Evolutionary conservation across 2,113 vertebrate genomes (phyloP).

Genomic region (Arothron firmamentum): DNA sequence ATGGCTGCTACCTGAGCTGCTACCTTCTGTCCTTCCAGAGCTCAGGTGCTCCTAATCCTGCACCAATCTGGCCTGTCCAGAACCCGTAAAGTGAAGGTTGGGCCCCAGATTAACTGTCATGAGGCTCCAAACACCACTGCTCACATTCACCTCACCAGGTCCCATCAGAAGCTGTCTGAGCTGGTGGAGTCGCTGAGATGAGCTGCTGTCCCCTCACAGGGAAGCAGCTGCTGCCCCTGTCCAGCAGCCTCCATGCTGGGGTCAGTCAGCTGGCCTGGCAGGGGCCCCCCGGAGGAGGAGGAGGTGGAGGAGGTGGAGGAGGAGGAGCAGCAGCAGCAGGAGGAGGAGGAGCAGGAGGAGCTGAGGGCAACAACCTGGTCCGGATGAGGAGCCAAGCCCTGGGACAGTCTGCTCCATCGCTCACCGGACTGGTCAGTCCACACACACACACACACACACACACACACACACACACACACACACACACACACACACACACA

Average conservation of each 20-base stretch:
- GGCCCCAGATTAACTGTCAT: neutral
- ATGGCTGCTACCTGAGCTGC: slow-evolving; percentile 2
- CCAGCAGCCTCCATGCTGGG: slow-evolving; percentile 86
- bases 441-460: neutral
- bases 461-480: slow-evolving; percentile 1
- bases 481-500: neutral
- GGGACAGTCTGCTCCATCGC: slow-evolving; percentile 93
- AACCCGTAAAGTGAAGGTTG: slow-evolving; percentile 7
- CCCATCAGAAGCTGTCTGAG: neutral
- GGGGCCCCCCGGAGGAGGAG: slow-evolving; percentile 44
- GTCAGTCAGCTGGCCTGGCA: slow-evolving; percentile 86
- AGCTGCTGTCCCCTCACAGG: slow-evolving; percentile 59
- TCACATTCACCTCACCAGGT: neutral
- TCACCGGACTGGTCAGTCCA: slow-evolving; percentile 89
- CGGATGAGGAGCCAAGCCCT: slow-evolving; percentile 92
- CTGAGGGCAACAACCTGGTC: slow-evolving; percentile 83
- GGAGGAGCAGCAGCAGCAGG: slow-evolving; percentile 1
- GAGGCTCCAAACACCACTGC: neutral
- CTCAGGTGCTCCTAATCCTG: neutral
- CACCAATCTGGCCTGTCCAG: neutral
- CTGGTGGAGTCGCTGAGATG: too few species aligned
- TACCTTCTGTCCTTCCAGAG: neutral
- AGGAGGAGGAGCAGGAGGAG: slow-evolving; percentile 69
- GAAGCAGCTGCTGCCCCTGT: slow-evolving; percentile 92
- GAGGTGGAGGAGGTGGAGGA: slow-evolving; percentile 57